Evolutionary conservation across 2,113 vertebrate genomes (phyloP).

Genomic region (Coturnix japonica): DNA sequence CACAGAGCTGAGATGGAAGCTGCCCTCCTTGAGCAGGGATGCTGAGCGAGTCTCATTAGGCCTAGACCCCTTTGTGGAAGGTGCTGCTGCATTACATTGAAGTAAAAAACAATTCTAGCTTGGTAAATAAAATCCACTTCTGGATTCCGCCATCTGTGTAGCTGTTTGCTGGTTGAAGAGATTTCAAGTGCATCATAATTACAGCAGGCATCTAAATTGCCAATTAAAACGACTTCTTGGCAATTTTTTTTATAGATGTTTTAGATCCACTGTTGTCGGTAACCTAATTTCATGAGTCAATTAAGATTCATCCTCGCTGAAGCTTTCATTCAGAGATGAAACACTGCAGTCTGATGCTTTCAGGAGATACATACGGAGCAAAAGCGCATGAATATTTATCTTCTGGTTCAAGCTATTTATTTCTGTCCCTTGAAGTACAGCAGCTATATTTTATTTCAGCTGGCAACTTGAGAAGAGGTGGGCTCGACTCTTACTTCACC

Average conservation of each 20-base stretch:
- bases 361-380: constrained; percentile 33
- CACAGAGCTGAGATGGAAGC: background rate
- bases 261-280: constrained; percentile 19
- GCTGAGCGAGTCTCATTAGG: background rate
- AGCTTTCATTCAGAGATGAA: constrained; percentile 67
- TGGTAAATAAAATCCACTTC: background rate
- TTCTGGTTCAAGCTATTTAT: constrained; percentile 47
- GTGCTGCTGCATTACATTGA: background rate
- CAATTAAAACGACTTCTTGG: constrained; percentile 45
- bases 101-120: background rate
- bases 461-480: background rate
- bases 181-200: constrained; percentile 6
- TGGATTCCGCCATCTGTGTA: background rate
- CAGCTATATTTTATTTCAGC: constrained; percentile 14
- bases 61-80: background rate
- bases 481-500: background rate
- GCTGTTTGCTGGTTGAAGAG: background rate
- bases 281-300: constrained; percentile 58
- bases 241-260: constrained; percentile 34
- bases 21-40: background rate
- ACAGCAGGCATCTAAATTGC: constrained; percentile 16
- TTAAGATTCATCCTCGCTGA: constrained; percentile 38
- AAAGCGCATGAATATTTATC: constrained; percentile 59
- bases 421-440: constrained; percentile 51
- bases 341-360: constrained; percentile 41